Evolutionary conservation across 2,888 invertebrate species (phyloP).

Genomic region (Maniola hyperantus): DNA sequence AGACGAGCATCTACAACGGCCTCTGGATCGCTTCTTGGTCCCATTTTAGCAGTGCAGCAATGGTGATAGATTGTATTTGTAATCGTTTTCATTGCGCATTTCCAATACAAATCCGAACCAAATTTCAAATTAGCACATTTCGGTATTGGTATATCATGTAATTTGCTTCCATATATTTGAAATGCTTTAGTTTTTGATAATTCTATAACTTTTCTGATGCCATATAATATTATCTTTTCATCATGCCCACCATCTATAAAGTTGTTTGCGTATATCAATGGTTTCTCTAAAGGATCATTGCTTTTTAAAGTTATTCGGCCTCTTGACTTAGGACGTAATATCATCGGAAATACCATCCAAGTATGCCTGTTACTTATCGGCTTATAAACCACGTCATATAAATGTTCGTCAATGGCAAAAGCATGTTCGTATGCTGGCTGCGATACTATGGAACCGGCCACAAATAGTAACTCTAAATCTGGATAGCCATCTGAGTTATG

Average conservation of each 20-base stretch:
- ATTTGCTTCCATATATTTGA: slow-evolving; percentile 73
- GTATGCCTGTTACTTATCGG: slow-evolving; percentile 72
- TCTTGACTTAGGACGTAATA: slow-evolving; percentile 84
- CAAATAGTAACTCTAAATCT: slow-evolving; percentile 82
- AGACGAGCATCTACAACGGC: slow-evolving; percentile 80
- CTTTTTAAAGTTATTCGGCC: slow-evolving; percentile 84
- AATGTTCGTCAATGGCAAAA: slow-evolving; percentile 63
- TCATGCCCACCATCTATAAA: slow-evolving; percentile 83
- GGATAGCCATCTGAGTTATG: slow-evolving; percentile 76
- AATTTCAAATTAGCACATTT: slow-evolving; percentile 80
- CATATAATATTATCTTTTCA: slow-evolving; percentile 70
- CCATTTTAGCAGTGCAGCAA: slow-evolving; percentile 81
- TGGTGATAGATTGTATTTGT: slow-evolving; percentile 82
- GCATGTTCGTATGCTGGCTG: slow-evolving; percentile 61
- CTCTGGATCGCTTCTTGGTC: slow-evolving; percentile 68
- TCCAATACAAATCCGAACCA: slow-evolving; percentile 86
- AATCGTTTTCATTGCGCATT: slow-evolving; percentile 82
- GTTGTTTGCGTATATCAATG: slow-evolving; percentile 86
- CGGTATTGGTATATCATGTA: slow-evolving; percentile 80
- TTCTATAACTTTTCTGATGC: slow-evolving; percentile 67
- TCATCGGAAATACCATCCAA: slow-evolving; percentile 82
- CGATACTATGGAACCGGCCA: slow-evolving; percentile 75
- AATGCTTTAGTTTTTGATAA: slow-evolving; percentile 79
- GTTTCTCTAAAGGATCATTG: slow-evolving; percentile 85
- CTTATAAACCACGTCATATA: slow-evolving; percentile 66